Percentiles rank a stretch among this genome's conserved stretches.
These are phyloP conservation scores for Eurystomus glaucurus DNA, from an alignment of 2,797 vertebrate species.

Conservation along the genomic window DNA sequence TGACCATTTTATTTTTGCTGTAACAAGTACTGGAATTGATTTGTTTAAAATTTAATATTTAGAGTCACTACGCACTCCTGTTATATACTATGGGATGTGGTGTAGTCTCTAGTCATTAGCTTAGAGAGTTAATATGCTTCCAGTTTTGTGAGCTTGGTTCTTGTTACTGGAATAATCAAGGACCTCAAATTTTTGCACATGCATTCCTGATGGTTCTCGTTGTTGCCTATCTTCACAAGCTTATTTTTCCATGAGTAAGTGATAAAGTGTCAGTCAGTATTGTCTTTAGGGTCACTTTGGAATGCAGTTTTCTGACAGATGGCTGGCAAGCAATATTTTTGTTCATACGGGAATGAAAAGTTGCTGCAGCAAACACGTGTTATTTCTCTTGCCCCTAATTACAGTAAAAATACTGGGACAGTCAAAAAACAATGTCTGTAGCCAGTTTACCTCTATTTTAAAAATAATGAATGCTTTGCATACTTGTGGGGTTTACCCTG, in stretches of 20 bases:
- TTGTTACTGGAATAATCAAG: background rate
- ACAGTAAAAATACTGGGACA: background rate
- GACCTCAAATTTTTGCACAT: background rate
- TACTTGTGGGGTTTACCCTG: background rate
- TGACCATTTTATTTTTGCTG: background rate
- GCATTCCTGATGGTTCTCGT: background rate
- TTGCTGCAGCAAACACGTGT: background rate
- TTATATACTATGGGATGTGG: background rate
- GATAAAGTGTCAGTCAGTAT: background rate
- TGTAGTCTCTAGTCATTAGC: background rate
- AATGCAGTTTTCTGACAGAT: background rate
- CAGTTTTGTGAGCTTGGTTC: background rate
- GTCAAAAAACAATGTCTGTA: background rate
- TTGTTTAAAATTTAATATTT: background rate
- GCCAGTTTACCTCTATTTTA: background rate
- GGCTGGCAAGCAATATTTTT: background rate
- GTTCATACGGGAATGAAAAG: background rate
- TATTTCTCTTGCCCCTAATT: background rate
- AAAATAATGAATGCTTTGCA: background rate
- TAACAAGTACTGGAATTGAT: background rate
- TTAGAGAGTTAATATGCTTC: background rate
- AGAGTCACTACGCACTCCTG: rapidly evolving
- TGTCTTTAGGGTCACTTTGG: background rate
- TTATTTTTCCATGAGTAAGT: background rate
- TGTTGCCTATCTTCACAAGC: background rate